These are phyloP conservation scores for Tympanuchus pallidicinctus DNA, from an alignment of 2,113 vertebrate species.

Conservation along the genomic window DNA sequence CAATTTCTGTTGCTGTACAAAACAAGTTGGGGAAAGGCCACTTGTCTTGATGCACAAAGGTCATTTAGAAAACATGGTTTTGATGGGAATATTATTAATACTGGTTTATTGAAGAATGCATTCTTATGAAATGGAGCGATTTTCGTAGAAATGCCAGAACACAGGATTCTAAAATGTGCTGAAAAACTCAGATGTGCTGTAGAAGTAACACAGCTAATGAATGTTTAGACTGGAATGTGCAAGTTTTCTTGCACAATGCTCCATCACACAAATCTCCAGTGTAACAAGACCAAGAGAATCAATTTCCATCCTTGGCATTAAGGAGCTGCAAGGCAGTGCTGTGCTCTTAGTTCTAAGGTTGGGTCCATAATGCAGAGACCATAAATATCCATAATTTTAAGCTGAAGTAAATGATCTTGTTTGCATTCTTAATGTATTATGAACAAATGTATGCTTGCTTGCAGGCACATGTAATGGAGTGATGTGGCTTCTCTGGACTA, in stretches of 20 bases:
- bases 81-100: neutral
- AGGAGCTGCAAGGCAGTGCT: neutral
- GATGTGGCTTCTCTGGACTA: constrained; percentile 3
- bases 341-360: neutral
- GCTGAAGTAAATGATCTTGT: neutral
- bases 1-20: neutral
- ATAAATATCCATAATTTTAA: neutral
- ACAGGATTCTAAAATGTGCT: neutral
- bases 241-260: neutral
- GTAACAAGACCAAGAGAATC: neutral
- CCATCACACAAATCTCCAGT: neutral
- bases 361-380: neutral
- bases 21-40: neutral
- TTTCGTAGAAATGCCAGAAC: neutral
- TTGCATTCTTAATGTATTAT: neutral
- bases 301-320: accelerated
- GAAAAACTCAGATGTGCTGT: neutral
- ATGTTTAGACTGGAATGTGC: neutral
- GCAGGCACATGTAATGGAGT: neutral
- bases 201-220: neutral
- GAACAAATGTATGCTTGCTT: neutral
- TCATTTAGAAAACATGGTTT: neutral
- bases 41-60: neutral
- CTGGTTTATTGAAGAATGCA: neutral
- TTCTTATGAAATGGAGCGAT: neutral